Percentiles rank a stretch among this genome's conserved stretches.
Evolutionary conservation across 2,113 vertebrate genomes (phyloP).

Genomic region (Bujurquina vittata): DNA sequence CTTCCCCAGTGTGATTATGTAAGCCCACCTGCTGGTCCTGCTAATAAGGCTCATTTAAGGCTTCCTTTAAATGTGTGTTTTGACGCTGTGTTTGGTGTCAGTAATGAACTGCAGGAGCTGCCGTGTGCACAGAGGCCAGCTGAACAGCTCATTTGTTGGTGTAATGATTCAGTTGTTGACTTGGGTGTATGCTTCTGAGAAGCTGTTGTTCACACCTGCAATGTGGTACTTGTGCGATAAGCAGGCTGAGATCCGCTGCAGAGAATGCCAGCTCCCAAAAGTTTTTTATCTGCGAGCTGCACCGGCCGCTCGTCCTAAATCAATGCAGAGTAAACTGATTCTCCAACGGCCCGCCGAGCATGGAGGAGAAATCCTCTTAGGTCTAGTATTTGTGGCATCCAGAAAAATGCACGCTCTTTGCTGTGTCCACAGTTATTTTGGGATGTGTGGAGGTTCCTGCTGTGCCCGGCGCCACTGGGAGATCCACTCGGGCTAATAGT

Average conservation of each 20-base stretch:
- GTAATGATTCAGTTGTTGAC: conserved; percentile 26
- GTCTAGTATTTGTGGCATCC: not conserved
- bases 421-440: not conserved
- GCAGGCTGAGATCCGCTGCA: not conserved
- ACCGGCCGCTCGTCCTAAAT: not conserved
- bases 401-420: not conserved
- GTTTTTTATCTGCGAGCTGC: not conserved
- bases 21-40: conserved; percentile 23
- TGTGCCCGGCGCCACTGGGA: not conserved
- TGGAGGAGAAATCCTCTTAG: not conserved
- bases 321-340: not conserved
- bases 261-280: not conserved
- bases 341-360: not conserved
- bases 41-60: conserved; percentile 32
- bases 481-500: not conserved
- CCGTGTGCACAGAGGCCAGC: not conserved
- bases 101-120: not conserved
- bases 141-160: not conserved
- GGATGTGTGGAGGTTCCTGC: not conserved
- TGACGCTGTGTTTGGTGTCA: not conserved
- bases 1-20: not conserved
- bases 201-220: not conserved
- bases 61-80: conserved; percentile 11
- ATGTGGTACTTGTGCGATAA: not conserved
- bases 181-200: not conserved